Conservation (phyloP, 2,797 vertebrate species). For the Caiman crocodilus region DNA sequence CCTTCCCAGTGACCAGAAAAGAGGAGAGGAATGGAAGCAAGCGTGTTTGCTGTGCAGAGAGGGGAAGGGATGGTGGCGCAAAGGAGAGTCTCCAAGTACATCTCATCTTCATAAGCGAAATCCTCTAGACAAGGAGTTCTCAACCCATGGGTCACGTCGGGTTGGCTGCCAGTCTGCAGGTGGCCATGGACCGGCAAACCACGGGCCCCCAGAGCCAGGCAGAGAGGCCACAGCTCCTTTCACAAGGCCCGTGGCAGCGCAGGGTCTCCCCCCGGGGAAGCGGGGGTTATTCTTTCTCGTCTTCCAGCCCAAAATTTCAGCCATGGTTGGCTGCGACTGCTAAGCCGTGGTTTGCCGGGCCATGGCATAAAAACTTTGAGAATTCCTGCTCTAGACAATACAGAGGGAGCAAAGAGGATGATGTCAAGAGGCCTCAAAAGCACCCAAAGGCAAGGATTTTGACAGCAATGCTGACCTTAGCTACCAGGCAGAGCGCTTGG, state of each 20-base stretch:
- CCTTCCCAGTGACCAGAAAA: neutral
- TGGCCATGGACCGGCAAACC: no score
- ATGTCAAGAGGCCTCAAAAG: neutral
- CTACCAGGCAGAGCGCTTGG: neutral
- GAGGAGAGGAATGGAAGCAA: neutral
- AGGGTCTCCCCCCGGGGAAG: no score
- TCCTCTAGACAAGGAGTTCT: neutral
- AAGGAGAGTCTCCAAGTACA: accelerated
- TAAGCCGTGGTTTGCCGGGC: no score
- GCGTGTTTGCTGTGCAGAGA: neutral
- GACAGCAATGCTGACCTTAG: neutral
- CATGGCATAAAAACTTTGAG: no score
- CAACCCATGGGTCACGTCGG: no score
- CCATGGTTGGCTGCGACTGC: no score
- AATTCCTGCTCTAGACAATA: neutral
- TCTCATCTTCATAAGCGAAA: neutral
- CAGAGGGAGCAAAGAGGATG: neutral
- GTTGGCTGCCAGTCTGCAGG: no score
- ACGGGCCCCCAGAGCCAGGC: no score
- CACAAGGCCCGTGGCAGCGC: no score
- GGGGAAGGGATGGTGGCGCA: neutral
- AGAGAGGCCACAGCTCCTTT: no score
- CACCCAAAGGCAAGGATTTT: neutral
- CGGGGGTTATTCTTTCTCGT: no score
- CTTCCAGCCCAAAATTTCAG: no score